A percentile compares a stretch with the other conserved stretches of the same genome.
Evolutionary conservation across 2,113 vertebrate genomes (phyloP).

Genomic region (Octodon degus): DNA sequence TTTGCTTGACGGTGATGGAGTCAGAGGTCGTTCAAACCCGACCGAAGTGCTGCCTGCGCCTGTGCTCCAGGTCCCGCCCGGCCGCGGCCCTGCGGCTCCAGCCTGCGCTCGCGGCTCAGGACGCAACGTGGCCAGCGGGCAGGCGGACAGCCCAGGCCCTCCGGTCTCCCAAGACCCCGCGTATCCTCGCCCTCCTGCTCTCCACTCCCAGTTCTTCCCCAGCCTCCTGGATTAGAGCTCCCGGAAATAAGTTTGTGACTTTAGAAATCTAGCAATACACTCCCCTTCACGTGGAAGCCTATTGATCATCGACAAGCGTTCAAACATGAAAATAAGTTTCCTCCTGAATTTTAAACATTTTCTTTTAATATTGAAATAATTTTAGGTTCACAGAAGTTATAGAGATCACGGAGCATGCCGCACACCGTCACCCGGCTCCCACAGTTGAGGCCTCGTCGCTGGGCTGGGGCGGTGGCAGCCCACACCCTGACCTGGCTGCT

Average conservation of each 20-base stretch:
- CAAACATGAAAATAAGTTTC: neutral
- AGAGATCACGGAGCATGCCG: neutral
- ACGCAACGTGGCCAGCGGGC: neutral
- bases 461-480: neutral
- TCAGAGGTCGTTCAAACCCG: neutral
- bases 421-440: accelerated
- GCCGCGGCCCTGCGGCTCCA: neutral
- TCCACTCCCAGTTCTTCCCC: neutral
- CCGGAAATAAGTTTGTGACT: neutral
- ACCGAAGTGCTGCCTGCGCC: accelerated
- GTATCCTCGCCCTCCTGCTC: accelerated
- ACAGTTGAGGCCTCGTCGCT: no score
- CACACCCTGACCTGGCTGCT: accelerated
- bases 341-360: neutral
- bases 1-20: neutral
- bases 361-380: neutral
- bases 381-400: neutral
- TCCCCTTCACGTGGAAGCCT: no score
- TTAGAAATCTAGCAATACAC: neutral
- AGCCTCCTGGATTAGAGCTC: neutral
- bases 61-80: neutral
- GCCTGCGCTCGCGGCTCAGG: neutral
- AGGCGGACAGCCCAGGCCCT: accelerated
- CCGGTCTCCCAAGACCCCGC: neutral
- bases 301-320: neutral